A percentile compares a stretch with the other conserved stretches of the same genome.
These are phyloP conservation scores for Drosophila nasuta DNA, from an alignment of 1,140 invertebrate species.

Conservation along the genomic window DNA sequence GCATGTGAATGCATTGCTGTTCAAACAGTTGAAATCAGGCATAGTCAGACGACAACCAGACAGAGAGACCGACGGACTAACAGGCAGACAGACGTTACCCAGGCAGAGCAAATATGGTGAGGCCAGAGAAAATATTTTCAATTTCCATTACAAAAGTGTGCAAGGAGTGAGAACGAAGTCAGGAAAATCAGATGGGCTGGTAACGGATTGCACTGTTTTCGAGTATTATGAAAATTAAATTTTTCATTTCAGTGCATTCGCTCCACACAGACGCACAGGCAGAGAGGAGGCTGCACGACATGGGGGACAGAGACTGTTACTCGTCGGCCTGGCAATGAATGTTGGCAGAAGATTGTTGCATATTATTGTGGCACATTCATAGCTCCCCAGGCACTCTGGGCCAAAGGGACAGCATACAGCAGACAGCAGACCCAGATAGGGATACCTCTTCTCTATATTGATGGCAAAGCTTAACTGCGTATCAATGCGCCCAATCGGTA, in stretches of 20 bases:
- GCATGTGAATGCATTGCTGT: constrained; percentile 19
- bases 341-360: constrained; percentile 57
- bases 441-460: constrained; percentile 6
- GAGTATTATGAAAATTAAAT: constrained; percentile 83
- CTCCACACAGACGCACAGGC: constrained; percentile 14
- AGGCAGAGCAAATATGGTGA: constrained; percentile 60
- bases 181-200: constrained; percentile 18
- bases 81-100: neutral
- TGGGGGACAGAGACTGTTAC: constrained; percentile 10
- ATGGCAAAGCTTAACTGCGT: constrained; percentile 46
- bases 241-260: constrained; percentile 79
- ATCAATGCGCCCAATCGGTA: constrained; percentile 60
- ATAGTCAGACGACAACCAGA: constrained; percentile 33
- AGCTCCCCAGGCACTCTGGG: neutral
- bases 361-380: constrained; percentile 47
- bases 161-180: neutral
- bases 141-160: constrained; percentile 78
- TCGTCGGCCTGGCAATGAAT: constrained; percentile 56
- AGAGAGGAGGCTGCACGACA: constrained; percentile 4
- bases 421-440: constrained; percentile 6
- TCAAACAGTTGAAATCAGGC: constrained; percentile 60
- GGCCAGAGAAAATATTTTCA: constrained; percentile 74
- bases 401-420: neutral
- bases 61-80: neutral
- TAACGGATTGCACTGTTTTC: constrained; percentile 58